Evolutionary conservation across 2,888 invertebrate species (phyloP).

Genomic region (Apotomis betuletana): DNA sequence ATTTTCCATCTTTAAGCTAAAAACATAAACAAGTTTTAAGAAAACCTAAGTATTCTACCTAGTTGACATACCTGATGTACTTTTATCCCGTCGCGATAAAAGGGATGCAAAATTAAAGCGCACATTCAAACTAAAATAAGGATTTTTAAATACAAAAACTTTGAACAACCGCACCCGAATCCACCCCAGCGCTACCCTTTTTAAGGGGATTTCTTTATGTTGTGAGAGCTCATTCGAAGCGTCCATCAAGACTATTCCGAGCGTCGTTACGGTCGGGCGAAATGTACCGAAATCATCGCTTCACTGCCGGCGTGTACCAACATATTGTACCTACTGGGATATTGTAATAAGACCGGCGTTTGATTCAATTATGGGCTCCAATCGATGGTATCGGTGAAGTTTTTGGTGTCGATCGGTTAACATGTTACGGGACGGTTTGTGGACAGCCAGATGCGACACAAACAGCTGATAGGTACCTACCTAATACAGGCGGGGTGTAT

Average conservation of each 20-base stretch:
- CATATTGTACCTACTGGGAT: constrained; percentile 77
- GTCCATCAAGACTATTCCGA: constrained; percentile 86
- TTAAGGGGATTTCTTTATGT: constrained; percentile 84
- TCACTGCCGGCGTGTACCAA: constrained; percentile 70
- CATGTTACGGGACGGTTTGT: not conserved
- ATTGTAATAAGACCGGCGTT: constrained; percentile 66
- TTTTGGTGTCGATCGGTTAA: constrained; percentile 37
- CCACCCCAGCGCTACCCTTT: constrained; percentile 81
- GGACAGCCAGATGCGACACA: not conserved
- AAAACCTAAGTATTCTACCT: too few species aligned
- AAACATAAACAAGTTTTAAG: too few species aligned
- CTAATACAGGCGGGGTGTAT: too few species aligned
- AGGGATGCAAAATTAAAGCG: not conserved
- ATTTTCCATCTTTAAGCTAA: too few species aligned
- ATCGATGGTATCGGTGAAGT: constrained; percentile 49
- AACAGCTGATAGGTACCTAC: not conserved
- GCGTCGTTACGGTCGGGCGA: constrained; percentile 85
- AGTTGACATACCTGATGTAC: too few species aligned
- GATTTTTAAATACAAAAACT: constrained; percentile 18
- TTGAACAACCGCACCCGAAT: constrained; percentile 54
- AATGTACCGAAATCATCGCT: constrained; percentile 85
- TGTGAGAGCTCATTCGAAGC: constrained; percentile 85
- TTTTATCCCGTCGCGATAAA: too few species aligned
- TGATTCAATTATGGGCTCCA: constrained; percentile 67
- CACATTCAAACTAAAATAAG: not conserved